Evolutionary conservation across 2,797 vertebrate genomes (phyloP).

Genomic region (Chrysocyon brachyurus): DNA sequence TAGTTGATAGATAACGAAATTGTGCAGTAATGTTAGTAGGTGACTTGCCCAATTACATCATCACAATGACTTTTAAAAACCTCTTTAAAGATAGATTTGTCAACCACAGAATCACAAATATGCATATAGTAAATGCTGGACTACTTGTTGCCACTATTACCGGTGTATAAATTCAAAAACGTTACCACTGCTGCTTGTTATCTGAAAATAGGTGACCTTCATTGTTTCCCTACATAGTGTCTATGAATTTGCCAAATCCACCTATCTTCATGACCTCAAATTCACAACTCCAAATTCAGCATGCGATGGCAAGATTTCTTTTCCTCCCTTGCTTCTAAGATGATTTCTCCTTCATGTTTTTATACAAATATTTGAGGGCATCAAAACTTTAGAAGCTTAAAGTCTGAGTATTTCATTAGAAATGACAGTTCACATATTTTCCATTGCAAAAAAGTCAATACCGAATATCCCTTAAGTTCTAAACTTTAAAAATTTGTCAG

Average conservation of each 20-base stretch:
- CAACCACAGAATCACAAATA: slow-evolving; percentile 20
- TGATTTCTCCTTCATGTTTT: slow-evolving; percentile 41
- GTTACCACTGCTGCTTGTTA: background rate
- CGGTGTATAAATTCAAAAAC: background rate
- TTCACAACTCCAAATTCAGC: slow-evolving; percentile 27
- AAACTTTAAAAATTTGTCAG: background rate
- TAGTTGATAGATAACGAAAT: background rate
- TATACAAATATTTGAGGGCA: slow-evolving; percentile 8
- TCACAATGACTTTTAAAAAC: background rate
- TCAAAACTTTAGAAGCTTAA: slow-evolving; percentile 20
- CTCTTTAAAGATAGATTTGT: slow-evolving; percentile 10
- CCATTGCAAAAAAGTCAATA: slow-evolving; percentile 10
- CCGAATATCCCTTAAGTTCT: background rate
- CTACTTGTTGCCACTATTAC: background rate
- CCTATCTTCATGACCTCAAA: slow-evolving; percentile 16
- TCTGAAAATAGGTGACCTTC: background rate
- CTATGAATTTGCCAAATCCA: background rate
- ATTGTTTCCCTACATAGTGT: background rate
- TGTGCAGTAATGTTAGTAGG: background rate
- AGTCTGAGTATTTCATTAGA: slow-evolving; percentile 19
- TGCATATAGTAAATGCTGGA: background rate
- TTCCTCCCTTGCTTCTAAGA: background rate
- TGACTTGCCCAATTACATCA: background rate
- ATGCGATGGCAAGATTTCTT: background rate
- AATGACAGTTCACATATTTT: background rate